Conservation (phyloP, 2,797 vertebrate species). For the Ctenopoma multispine region DNA sequence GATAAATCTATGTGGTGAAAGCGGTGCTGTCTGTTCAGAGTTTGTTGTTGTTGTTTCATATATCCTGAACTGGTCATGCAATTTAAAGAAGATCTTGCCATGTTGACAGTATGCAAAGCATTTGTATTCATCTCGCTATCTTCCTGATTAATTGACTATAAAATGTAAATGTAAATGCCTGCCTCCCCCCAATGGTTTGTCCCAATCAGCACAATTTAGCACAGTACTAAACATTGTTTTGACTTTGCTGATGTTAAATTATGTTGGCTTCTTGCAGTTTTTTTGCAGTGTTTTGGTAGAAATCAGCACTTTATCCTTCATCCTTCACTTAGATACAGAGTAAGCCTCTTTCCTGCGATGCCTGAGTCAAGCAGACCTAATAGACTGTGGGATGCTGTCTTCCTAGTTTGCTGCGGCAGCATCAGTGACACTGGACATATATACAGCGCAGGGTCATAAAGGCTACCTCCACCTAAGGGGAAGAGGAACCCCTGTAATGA, state of each 20-base stretch:
- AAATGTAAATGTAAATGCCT: constrained; percentile 41
- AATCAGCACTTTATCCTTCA: constrained; percentile 31
- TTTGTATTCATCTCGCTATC: constrained; percentile 46
- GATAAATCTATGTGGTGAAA: constrained; percentile 66
- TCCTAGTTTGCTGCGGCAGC: constrained; percentile 28
- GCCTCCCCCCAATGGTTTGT: constrained; percentile 23
- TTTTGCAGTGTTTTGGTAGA: constrained; percentile 27
- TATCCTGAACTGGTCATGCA: constrained; percentile 38
- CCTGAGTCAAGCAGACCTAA: constrained; percentile 51
- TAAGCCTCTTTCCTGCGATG: constrained; percentile 47
- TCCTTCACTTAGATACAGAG: constrained; percentile 36
- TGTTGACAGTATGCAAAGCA: constrained; percentile 54
- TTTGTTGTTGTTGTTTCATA: constrained; percentile 40
- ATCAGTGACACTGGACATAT: constrained; percentile 44
- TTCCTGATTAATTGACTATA: constrained; percentile 69
- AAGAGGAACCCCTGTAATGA: constrained; percentile 74
- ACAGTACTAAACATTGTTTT: constrained; percentile 26
- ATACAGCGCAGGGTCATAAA: constrained; percentile 45
- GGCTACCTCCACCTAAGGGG: constrained; percentile 61
- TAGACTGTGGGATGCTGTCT: constrained; percentile 42
- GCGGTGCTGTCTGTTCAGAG: constrained; percentile 29
- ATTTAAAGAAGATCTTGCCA: constrained; percentile 46
- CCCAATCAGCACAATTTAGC: constrained; percentile 47
- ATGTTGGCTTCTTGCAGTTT: constrained; percentile 46
- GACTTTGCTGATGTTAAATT: constrained; percentile 64